These are phyloP conservation scores for Dolomedes plantarius DNA, from an alignment of 2,888 invertebrate genomes.

Conservation along the genomic window DNA sequence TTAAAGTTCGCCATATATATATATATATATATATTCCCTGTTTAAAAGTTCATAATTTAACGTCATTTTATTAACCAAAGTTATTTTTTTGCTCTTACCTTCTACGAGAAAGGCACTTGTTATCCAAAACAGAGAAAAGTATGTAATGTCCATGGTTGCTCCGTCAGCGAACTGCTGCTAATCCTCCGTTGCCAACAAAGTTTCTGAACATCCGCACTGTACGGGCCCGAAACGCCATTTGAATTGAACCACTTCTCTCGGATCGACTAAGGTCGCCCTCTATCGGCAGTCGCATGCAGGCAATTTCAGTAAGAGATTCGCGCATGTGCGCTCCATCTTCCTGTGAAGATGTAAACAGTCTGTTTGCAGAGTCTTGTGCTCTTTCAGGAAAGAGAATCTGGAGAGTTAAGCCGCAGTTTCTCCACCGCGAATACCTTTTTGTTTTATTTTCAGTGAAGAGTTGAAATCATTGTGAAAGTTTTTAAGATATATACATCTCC, in stretches of 20 bases:
- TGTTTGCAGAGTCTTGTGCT: neutral
- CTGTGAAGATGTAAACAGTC: slow-evolving; percentile 4
- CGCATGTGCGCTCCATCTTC: neutral
- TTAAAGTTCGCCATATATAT: too few relatives aligned
- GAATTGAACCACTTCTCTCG: slow-evolving; percentile 45
- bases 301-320: neutral
- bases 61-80: too few relatives aligned
- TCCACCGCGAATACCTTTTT: too few relatives aligned
- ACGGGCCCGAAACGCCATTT: slow-evolving; percentile 56
- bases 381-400: neutral
- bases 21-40: too few relatives aligned
- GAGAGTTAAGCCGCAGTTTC: neutral
- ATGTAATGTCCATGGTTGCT: slow-evolving; percentile 53
- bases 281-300: slow-evolving; percentile 6
- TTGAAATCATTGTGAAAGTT: too few relatives aligned
- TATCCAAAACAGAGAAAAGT: slow-evolving; percentile 56
- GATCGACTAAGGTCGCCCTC: neutral
- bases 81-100: slow-evolving; percentile 32
- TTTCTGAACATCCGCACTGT: slow-evolving; percentile 51
- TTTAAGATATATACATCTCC: too few relatives aligned
- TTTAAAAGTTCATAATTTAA: too few relatives aligned
- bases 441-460: too few relatives aligned
- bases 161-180: slow-evolving; percentile 36
- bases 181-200: slow-evolving; percentile 37
- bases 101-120: slow-evolving; percentile 61